Evolutionary conservation across 2,113 vertebrate species (phyloP), one percentile per base, ranked within the genome.

Genomic region (Leiothrix lutea): DNA sequence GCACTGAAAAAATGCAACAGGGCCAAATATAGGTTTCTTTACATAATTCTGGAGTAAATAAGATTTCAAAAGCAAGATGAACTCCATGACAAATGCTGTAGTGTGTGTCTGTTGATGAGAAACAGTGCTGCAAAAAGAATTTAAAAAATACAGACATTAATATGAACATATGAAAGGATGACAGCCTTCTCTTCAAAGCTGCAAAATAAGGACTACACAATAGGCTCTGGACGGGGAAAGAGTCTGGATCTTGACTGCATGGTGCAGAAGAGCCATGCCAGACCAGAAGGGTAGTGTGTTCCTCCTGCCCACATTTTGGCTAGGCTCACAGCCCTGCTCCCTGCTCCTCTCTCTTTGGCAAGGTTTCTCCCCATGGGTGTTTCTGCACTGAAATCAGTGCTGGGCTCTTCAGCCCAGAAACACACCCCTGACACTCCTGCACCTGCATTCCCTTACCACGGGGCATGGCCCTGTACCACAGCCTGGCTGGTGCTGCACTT

Each of bases 401-500:
- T 66, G 25, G 58, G 24, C 6, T 23, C 67, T 40, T 54, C 31
- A 40, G 11, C 16, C 24, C 45, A 77, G 31, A 65, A 80, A 14
- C 13, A 51, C 4, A 14, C 3, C 36, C 36, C 36, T 25, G 45
- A 19, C 54, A 31, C 25, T 61, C 40, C 45, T 66, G 60, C 35
- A 44, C 31, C n/a, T 80, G 24, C 26, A 9, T 38, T 81, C 64
- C 33, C 26, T 31, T 50, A 20, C 20, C 29, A 12, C 10, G 0
- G 29, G 44, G 1, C 16, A 44, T 23, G 44, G 2, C 18, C 20
- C 31, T 42, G 28, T 20, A 35, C 45, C 24, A 2, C 58, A 72
- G 58, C 51, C 40, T 0, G 0, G 6, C 20, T 4, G 1, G 54
- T 17, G 36, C 42, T 80, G 53, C 8, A 23, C 6, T 9, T 20